Conservation (phyloP, 1,140 invertebrate species). For the Hyles euphorbiae region DNA sequence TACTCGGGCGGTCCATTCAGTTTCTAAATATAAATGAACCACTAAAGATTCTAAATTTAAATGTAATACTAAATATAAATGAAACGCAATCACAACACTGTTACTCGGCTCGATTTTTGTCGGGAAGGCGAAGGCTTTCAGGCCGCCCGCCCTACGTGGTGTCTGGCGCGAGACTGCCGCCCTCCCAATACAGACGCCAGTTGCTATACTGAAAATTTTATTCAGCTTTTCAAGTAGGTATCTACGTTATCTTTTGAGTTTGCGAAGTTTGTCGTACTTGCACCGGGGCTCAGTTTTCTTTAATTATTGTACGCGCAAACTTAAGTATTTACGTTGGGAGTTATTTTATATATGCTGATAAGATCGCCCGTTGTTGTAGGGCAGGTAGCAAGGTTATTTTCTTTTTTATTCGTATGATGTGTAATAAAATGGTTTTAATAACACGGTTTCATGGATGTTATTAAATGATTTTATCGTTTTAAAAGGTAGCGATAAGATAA, state of each 20-base stretch:
- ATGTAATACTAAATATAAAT: constrained; percentile 10
- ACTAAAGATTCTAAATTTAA: constrained; percentile 3
- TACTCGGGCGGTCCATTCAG: neutral
- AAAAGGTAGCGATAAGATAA: no score
- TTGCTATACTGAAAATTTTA: constrained; percentile 53
- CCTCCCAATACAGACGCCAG: constrained; percentile 29
- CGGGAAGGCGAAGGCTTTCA: constrained; percentile 17
- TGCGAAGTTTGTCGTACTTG: neutral
- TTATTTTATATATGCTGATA: no score
- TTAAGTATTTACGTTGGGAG: no score
- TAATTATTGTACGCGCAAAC: no score
- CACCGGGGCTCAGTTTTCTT: no score
- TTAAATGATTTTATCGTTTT: no score
- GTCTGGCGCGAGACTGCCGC: constrained; percentile 40
- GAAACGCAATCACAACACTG: constrained; percentile 28
- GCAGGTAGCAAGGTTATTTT: no score
- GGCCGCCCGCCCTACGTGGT: constrained; percentile 33
- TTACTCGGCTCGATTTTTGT: constrained; percentile 7
- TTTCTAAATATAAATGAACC: neutral
- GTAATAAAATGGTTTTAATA: no score
- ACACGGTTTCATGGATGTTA: no score
- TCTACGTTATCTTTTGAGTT: constrained; percentile 5
- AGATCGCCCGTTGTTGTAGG: no score
- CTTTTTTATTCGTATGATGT: no score
- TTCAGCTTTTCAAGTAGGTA: constrained; percentile 32